A percentile compares a stretch with the other conserved stretches of the same genome.
Evolutionary conservation across 2,888 invertebrate genomes (phyloP).

Genomic region (Spodoptera littoralis): DNA sequence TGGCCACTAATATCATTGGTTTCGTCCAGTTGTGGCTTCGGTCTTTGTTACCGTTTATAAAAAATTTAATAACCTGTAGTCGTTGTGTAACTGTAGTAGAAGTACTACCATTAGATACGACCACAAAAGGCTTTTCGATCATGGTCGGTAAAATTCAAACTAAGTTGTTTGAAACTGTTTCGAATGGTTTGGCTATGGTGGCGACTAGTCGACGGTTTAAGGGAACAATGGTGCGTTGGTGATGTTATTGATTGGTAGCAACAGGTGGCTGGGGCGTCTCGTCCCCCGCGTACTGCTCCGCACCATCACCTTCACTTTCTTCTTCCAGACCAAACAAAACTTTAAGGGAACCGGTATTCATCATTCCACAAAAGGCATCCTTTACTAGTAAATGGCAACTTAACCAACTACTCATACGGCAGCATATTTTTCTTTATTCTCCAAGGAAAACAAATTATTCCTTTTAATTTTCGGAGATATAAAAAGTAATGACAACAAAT

Average conservation of each 20-base stretch:
- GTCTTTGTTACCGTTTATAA: slow-evolving; percentile 11
- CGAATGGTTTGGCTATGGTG: slow-evolving; percentile 60
- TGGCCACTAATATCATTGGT: slow-evolving; percentile 33
- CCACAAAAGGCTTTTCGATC: slow-evolving; percentile 32
- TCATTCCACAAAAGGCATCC: slow-evolving; percentile 36
- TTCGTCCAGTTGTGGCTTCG: slow-evolving; percentile 28
- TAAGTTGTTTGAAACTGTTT: slow-evolving; percentile 45
- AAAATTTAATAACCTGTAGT: slow-evolving; percentile 19
- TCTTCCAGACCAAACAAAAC: slow-evolving; percentile 55
- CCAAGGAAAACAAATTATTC: too few relatives aligned
- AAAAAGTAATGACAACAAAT: not conserved
- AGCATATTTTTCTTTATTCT: slow-evolving; percentile 22
- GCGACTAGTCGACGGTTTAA: slow-evolving; percentile 63
- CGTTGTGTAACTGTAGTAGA: slow-evolving; percentile 23
- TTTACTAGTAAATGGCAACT: slow-evolving; percentile 18
- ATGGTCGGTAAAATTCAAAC: slow-evolving; percentile 29
- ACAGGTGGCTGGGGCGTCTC: slow-evolving; percentile 84
- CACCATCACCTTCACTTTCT: slow-evolving; percentile 76
- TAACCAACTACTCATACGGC: slow-evolving; percentile 7
- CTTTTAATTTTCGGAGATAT: too few relatives aligned
- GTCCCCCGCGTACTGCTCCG: slow-evolving; percentile 69
- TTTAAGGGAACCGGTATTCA: slow-evolving; percentile 33
- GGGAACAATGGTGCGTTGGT: slow-evolving; percentile 80
- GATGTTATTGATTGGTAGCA: slow-evolving; percentile 85
- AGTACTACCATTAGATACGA: slow-evolving; percentile 22